Evolutionary conservation across 2,888 invertebrate genomes (phyloP).

Genomic region (Myopa tessellatipennis): DNA sequence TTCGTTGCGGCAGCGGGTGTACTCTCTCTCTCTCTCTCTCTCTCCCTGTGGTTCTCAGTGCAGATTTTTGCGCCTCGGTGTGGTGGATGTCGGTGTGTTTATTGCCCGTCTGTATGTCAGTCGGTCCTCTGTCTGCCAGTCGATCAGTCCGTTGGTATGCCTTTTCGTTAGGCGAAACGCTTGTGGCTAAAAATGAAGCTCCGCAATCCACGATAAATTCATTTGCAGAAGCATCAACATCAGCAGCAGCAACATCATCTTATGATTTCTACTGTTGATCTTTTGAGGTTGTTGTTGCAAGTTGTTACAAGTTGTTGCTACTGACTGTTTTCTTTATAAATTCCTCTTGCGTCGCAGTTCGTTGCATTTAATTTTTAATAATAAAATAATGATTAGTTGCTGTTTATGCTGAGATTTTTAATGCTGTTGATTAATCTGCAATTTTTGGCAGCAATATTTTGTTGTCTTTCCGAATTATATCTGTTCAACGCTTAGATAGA

Average conservation of each 20-base stretch:
- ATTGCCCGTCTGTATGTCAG: slow-evolving; percentile 6
- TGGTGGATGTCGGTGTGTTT: not conserved
- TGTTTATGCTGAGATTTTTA: not conserved
- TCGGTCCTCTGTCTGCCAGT: too few relatives aligned
- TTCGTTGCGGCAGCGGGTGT: not conserved
- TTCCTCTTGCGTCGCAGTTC: too few relatives aligned
- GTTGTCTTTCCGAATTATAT: too few relatives aligned
- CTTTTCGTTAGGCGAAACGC: not conserved
- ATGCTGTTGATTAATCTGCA: not conserved
- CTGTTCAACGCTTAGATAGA: too few relatives aligned
- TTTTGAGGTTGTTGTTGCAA: not conserved
- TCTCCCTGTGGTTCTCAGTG: too few relatives aligned
- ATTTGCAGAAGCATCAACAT: not conserved
- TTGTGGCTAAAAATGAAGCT: not conserved
- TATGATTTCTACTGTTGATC: not conserved
- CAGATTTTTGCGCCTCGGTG: too few relatives aligned
- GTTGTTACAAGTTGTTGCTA: not conserved
- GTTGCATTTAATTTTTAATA: not conserved
- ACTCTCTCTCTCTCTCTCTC: too few relatives aligned
- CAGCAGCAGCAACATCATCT: not conserved
- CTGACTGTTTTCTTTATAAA: not conserved
- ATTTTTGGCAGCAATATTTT: too few relatives aligned
- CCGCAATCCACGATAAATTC: slow-evolving; percentile 1
- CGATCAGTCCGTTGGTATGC: not conserved
- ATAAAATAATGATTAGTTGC: not conserved